Base-by-base conservation (phyloP, 2,113 vertebrate genomes). In the Erythrolamprus reginae region DNA sequence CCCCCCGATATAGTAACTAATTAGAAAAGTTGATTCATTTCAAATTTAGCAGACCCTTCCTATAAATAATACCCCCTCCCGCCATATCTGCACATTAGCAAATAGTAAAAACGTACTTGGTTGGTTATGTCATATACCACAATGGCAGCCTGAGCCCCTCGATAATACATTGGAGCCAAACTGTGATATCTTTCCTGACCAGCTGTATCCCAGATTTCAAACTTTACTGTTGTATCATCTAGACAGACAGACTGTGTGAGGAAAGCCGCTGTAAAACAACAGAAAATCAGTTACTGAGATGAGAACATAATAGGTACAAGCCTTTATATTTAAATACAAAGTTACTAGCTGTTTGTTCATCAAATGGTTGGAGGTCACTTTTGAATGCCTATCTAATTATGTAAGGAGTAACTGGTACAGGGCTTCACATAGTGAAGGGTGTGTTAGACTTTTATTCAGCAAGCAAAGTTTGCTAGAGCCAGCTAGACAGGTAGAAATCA, bases 171-270 rank as follows among this genome's bases (percentile, higher is more conserved):
- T 0, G 98, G 97, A 33, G 97, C 98, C 96, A 98, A 96, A n/a
- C 97, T 98, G 95, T 98, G 98, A 90, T 98, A 98, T 42, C 97
- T 90, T 86, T 98, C 98, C 92, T 98, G 97, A 28, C 97, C 98
- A n/a, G 97, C 98, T 7, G 98, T 98, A 84, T 98, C 98, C 97
- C 98, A 97, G 94, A 98, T 98, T 92, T 98, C 97, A 93, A 98
- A 98, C 93, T 98, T 98, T 58, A 98, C 97, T 38, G 97, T 98
- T 86, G 97, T 97, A 92, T 98, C 97, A 90, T 98, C 98, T 96
- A 98, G 95, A 95, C 97, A 98, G 88, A 98, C 97, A 0, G 97
- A 98, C 77, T 98, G 98, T 86, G 97, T 98, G 50, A 97, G 97
- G 91, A 97, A 98, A 33, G 97, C 97, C 55, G 97, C 97, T 97